phyloP scores from a whole-genome alignment of 2,113 vertebrate species.

The Jaculus jaculus region DNA sequence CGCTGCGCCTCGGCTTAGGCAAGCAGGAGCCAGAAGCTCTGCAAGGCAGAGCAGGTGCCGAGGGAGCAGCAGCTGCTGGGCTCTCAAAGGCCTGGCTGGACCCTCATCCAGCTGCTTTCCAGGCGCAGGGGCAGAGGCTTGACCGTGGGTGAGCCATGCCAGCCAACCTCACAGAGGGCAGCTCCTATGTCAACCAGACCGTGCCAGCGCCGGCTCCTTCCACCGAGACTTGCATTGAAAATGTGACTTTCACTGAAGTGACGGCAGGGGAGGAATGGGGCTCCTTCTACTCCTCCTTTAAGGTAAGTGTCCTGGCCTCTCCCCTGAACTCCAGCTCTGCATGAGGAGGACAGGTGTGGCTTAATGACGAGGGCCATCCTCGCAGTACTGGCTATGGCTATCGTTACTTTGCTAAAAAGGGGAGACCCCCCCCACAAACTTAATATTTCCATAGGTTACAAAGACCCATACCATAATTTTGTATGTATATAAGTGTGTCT shows the following conservation, averaged over 20 bases:
- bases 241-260: conserved; percentile 77
- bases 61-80: background rate
- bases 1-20: conserved; percentile 63
- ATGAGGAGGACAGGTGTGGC: background rate
- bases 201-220: conserved; percentile 59
- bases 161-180: conserved; percentile 74
- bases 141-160: conserved; percentile 76
- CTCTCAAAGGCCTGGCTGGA: conserved; percentile 55
- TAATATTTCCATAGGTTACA: background rate
- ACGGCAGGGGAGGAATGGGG: conserved; percentile 81
- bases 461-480: background rate
- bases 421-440: too few relatives aligned
- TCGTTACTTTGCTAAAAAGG: background rate
- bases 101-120: background rate
- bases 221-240: conserved; percentile 77
- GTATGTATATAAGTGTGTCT: background rate
- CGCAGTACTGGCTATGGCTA: background rate
- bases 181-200: conserved; percentile 58
- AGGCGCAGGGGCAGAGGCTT: background rate
- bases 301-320: conserved; percentile 81
- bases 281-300: conserved; percentile 87
- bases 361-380: background rate
- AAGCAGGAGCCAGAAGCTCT: conserved; percentile 76
- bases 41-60: conserved; percentile 73
- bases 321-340: background rate